Evolutionary conservation across 2,888 invertebrate species (phyloP), one percentile per base, ranked within the genome.

Genomic region (Melanotus villosus): DNA sequence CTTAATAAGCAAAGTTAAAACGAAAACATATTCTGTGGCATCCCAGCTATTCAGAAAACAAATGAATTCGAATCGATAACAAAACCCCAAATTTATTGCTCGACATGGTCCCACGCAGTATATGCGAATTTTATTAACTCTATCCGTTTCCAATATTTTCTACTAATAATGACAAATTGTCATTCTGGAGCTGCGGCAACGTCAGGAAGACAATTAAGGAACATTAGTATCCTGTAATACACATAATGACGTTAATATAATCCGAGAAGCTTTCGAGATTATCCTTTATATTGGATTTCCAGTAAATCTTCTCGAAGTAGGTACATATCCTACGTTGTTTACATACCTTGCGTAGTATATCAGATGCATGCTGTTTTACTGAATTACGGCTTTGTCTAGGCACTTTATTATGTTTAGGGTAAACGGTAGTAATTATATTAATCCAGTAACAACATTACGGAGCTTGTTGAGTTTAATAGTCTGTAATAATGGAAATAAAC

Each of bases 151-250:
- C 14, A 5, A 45, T 52, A 10, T 18, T 18, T 9, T 16, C 1
- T 9, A n/a, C 14, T 52, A 30, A 52, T 52, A 30, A 52, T 52
- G 50, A 30, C 50, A 52, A 52, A 52, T 52, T 30, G 50, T 16
- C 30, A 30, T 30, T 1, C 18, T 14, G 30, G 30, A 26, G 1
- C 16, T 14, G 10, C 16, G 1, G 12, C 26, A 1, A 16, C 50
- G 12, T 52, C 7, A 52, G 16, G 18, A 4, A 14, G 30, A 52
- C 26, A 21, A 45, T 45, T 45, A 45, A 45, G 21, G 45, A 45
- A 45, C 21, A 45, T 9, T 21, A 19, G 21, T 45, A 45, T 21
- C 21, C 7, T 16, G 1, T 18, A 45, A 45, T 45, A 45, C 21
- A 6, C 41, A 21, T 45, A 21, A 45, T 21, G 3, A 45, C 45